Evolutionary conservation across 2,888 invertebrate genomes (phyloP).

Genomic region (Melinopterus prodromus): DNA sequence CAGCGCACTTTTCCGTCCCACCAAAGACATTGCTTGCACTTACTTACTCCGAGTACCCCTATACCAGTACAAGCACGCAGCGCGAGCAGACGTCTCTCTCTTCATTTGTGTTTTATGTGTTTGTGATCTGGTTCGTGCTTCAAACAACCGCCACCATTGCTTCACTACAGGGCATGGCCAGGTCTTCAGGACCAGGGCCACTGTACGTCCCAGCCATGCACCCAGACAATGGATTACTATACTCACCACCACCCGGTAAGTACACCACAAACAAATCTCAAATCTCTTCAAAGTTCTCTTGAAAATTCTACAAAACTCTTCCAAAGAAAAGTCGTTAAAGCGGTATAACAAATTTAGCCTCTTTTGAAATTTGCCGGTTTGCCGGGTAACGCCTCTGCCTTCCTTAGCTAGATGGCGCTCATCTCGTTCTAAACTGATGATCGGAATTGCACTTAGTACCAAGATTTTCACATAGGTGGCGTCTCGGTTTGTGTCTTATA

Average conservation of each 20-base stretch:
- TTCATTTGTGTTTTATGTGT: slow-evolving; percentile 45
- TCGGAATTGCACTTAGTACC: not conserved
- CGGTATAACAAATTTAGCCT: too few species aligned
- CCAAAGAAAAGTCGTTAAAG: too few species aligned
- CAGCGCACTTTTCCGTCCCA: slow-evolving; percentile 59
- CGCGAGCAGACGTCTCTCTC: slow-evolving; percentile 47
- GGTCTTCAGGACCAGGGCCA: slow-evolving; percentile 43
- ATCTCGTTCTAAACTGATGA: not conserved
- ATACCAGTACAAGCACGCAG: slow-evolving; percentile 46
- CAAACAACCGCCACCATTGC: slow-evolving; percentile 50
- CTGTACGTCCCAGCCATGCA: slow-evolving; percentile 56
- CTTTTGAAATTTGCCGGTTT: not conserved
- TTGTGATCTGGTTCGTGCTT: slow-evolving; percentile 38
- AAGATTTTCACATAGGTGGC: not conserved
- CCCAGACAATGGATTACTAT: slow-evolving; percentile 59
- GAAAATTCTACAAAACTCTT: too few species aligned
- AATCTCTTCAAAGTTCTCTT: not conserved
- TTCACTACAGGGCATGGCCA: slow-evolving; percentile 49
- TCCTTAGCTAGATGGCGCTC: not conserved
- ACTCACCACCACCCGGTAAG: slow-evolving; percentile 57
- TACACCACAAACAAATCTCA: slow-evolving; percentile 24
- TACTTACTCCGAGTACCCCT: slow-evolving; percentile 44
- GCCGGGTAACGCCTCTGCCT: not conserved
- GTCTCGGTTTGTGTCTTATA: not conserved
- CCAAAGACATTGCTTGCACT: slow-evolving; percentile 53